Base-by-base conservation (phyloP, 2,888 invertebrate species). In the Patella ulyssiponensis region DNA sequence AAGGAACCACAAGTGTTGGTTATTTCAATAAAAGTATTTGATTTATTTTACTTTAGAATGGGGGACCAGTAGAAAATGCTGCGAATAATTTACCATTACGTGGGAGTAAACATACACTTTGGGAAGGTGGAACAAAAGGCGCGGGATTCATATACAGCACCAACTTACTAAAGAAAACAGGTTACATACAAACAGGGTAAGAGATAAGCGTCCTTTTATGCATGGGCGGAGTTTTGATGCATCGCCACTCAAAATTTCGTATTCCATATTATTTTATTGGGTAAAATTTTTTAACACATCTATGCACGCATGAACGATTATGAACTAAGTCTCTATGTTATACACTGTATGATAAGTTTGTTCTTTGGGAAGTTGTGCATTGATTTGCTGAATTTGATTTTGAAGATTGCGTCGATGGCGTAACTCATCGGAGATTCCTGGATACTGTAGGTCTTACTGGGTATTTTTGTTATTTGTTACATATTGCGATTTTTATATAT, bases 41-140 rank as follows among this genome's bases (percentile, higher is more conserved):
- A 44, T 44, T 44, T 44, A 33, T 44, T 44, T 44, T 9, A 44
- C 44, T 44, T 7, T 44, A 92, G 78, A 92, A 92, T 27, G 92
- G 91, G 1, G 88, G 89, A 0, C 85, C 88, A 0, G 85, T 85
- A 52, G 84, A 84, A 69, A 92, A 91, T 69, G 92, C 91, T 0
- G 91, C 90, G 0, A 92, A 91, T 75, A 93, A 93, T 84, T 87
- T 86, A 74, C 93, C 93, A 1, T 84, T 92, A 11, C 84, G 92
- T 23, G 93, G 93, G 4, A 90, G 90, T 58, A 98, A 98, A 91
- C 88, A 88, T 51, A 97, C 97, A 0, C 91, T 97, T 0, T 98
- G 96, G 95, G 98, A 98, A 93, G 98, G 98, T 9, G 92, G 92
- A 7, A 92, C 92, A 0, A 86, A 91, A 78, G 92, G 91, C 0